Conservation (phyloP, 2,888 invertebrate genomes). For the Leptopilina drosophilae region DNA sequence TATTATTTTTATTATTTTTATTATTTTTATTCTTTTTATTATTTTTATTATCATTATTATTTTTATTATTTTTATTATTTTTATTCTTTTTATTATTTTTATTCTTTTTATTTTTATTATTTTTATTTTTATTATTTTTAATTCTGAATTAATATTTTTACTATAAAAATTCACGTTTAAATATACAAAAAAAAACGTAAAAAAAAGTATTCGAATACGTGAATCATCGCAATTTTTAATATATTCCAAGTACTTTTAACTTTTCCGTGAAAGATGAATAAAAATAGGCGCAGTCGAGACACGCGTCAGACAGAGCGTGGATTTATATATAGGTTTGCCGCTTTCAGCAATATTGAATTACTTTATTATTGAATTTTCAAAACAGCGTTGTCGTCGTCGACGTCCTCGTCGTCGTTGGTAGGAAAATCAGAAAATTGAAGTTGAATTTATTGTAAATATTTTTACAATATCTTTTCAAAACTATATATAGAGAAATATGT, state of each 20-base stretch:
- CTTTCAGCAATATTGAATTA: conserved; percentile 23
- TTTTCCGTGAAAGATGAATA: background rate
- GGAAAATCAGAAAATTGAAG: conserved; percentile 1
- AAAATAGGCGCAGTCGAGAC: conserved; percentile 49
- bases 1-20: too few species aligned
- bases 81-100: too few species aligned
- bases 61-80: background rate
- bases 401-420: background rate
- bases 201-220: too few species aligned
- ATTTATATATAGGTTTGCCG: conserved; percentile 9
- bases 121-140: background rate
- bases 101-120: background rate
- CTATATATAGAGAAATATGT: background rate
- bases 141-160: background rate
- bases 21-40: background rate
- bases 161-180: background rate
- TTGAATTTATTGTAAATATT: background rate
- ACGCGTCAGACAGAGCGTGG: conserved; percentile 49
- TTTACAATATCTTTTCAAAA: conserved; percentile 13
- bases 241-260: background rate
- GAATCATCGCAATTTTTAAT: too few species aligned
- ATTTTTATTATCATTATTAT: background rate
- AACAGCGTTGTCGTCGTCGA: background rate
- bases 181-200: too few species aligned
- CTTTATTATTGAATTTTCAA: conserved; percentile 11